Percentiles rank a stretch among this genome's conserved stretches.
Evolutionary conservation across 2,113 vertebrate genomes (phyloP).

Genomic region (Oreochromis tanganicae): DNA sequence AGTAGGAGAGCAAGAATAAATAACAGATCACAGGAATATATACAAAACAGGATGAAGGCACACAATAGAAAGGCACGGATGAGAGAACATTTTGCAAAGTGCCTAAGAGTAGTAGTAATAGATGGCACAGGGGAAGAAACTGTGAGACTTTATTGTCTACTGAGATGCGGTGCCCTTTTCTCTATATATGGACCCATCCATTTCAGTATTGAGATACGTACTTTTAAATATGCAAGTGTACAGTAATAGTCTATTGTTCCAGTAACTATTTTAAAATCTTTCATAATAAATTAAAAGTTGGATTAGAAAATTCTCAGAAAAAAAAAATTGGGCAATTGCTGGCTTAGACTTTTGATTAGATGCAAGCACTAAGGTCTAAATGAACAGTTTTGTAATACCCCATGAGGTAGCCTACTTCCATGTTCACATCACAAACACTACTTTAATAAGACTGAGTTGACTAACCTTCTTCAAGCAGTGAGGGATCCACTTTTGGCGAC

Average conservation of each 20-base stretch:
- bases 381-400: background rate
- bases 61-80: background rate
- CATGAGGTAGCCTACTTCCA: background rate
- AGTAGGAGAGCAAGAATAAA: background rate
- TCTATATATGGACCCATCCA: background rate
- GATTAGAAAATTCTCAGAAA: background rate
- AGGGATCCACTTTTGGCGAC: constrained; percentile 81
- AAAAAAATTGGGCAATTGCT: rapidly evolving
- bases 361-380: background rate
- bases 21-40: background rate
- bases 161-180: background rate
- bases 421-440: background rate
- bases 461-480: constrained; percentile 78
- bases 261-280: background rate
- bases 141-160: background rate
- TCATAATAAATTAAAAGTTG: background rate
- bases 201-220: background rate
- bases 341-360: background rate
- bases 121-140: background rate
- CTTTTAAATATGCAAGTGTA: background rate
- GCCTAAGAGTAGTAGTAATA: background rate
- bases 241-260: background rate
- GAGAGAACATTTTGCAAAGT: background rate
- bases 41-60: background rate
- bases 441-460: background rate